Base-by-base conservation (phyloP, 1,140 invertebrate genomes). In the Coelopa frigida region DNA sequence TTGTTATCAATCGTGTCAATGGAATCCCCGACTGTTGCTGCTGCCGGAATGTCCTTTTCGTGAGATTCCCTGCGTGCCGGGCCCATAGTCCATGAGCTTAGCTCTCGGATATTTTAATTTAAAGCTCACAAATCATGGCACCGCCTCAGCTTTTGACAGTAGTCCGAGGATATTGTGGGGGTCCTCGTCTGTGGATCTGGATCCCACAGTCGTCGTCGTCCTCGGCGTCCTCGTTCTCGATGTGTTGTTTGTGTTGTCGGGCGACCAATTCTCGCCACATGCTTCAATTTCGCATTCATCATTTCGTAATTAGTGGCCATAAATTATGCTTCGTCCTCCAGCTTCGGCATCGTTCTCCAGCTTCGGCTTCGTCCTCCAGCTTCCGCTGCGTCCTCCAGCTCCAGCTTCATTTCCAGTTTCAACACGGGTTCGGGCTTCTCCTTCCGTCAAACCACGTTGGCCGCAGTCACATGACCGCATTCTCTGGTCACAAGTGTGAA, bases 401-500 rank as follows among this genome's bases (percentile, higher is more conserved):
- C n/a, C n/a, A n/a, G n/a, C n/a, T n/a, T n/a, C n/a, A n/a, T n/a
- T n/a, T n/a, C n/a, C n/a, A n/a, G n/a, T n/a, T n/a, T n/a, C n/a
- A n/a, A n/a, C n/a, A n/a, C n/a, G n/a, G n/a, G n/a, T n/a, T n/a
- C n/a, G n/a, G n/a, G n/a, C n/a, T n/a, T n/a, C n/a, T n/a, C n/a
- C 42, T 32, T 33, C 40, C 10, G 31, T n/a, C n/a, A n/a, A n/a
- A n/a, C n/a, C n/a, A n/a, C 31, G 23, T 5, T 11, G 6, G 6
- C 8, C 35, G 5, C 2, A 5, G 18, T 44, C 31, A 33, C 35
- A 18, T 44, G 42, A 23, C 42, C 42, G 31, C 40, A 42, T 42
- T 42, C 40, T 26, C 17, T 41, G 46, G 39, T 41, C 46, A 48
- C 46, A 43, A 48, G 46, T 48, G 46, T 48, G 29, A 48, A 48